Percentiles rank a stretch among this genome's conserved stretches.
phyloP scores from a whole-genome alignment of 2,888 invertebrate genomes.

The Eupithecia insigniata region DNA sequence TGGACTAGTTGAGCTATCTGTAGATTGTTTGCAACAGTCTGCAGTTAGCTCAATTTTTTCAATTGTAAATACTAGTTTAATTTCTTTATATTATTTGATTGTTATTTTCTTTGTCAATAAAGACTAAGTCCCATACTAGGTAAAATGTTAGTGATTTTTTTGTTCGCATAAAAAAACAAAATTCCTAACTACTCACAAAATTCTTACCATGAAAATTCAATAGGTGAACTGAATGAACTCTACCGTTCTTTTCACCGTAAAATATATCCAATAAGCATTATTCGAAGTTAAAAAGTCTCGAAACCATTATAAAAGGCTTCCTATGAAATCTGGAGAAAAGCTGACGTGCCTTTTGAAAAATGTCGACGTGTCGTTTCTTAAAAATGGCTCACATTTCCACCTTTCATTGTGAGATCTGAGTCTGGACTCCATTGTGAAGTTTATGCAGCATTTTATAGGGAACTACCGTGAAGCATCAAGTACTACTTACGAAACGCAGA shows the following conservation, averaged over 20 bases:
- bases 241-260: background rate
- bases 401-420: conserved; percentile 23
- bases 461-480: conserved; percentile 14
- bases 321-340: background rate
- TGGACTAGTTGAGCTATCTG: too few species aligned
- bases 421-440: conserved; percentile 29
- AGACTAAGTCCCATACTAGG: too few species aligned
- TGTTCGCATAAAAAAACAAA: too few species aligned
- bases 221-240: background rate
- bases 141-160: too few species aligned
- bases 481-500: background rate
- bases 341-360: conserved; percentile 24
- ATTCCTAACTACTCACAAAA: too few species aligned
- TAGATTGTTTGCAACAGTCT: too few species aligned
- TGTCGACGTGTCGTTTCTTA: conserved; percentile 20
- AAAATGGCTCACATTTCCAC: conserved; percentile 19
- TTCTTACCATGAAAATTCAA: background rate
- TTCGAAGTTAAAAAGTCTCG: background rate
- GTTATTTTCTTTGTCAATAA: too few species aligned
- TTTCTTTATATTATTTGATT: too few species aligned
- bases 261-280: background rate
- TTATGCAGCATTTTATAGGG: conserved; percentile 20
- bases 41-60: too few species aligned
- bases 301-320: background rate
- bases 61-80: too few species aligned